Evolutionary conservation across 2,888 invertebrate genomes (phyloP).

Genomic region (Apamea epomidion): DNA sequence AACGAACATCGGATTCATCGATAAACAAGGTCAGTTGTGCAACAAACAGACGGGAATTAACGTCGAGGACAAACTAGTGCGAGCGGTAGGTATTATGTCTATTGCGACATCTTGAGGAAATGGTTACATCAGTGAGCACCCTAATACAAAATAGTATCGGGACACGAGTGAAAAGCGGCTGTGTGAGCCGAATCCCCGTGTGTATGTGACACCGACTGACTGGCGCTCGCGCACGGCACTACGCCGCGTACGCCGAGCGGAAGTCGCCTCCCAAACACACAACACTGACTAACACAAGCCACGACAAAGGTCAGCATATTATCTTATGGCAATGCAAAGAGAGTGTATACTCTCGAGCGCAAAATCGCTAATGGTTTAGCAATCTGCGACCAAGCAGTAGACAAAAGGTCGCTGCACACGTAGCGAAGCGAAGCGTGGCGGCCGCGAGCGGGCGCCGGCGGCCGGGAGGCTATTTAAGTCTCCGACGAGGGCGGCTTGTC

Average conservation of each 20-base stretch:
- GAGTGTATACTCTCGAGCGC: constrained; percentile 28
- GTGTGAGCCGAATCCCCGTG: constrained; percentile 14
- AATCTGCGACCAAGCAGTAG: constrained; percentile 45
- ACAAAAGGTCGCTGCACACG: constrained; percentile 48
- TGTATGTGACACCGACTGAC: constrained; percentile 21
- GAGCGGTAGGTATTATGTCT: background rate
- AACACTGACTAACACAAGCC: constrained; percentile 72
- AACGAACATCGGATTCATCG: constrained; percentile 27
- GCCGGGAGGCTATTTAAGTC: constrained; percentile 36
- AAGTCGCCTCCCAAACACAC: constrained; percentile 51
- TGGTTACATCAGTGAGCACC: constrained; percentile 17
- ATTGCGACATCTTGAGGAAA: constrained; percentile 6
- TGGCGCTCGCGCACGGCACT: constrained; percentile 24
- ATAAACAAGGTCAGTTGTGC: constrained; percentile 37
- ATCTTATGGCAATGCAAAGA: constrained; percentile 42
- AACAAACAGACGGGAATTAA: constrained; percentile 33
- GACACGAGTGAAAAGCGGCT: constrained; percentile 13
- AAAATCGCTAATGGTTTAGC: constrained; percentile 24
- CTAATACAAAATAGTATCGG: constrained; percentile 20
- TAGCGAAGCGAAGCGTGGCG: constrained; percentile 55
- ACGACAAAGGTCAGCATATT: constrained; percentile 72
- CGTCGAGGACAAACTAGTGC: background rate
- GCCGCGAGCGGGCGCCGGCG: constrained; percentile 13
- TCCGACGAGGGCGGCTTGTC: constrained; percentile 21
- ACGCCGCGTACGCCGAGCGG: constrained; percentile 12